Percentiles rank a stretch among this genome's conserved stretches.
phyloP scores from a whole-genome alignment of 2,888 invertebrate genomes.

The Nomada fucata region DNA sequence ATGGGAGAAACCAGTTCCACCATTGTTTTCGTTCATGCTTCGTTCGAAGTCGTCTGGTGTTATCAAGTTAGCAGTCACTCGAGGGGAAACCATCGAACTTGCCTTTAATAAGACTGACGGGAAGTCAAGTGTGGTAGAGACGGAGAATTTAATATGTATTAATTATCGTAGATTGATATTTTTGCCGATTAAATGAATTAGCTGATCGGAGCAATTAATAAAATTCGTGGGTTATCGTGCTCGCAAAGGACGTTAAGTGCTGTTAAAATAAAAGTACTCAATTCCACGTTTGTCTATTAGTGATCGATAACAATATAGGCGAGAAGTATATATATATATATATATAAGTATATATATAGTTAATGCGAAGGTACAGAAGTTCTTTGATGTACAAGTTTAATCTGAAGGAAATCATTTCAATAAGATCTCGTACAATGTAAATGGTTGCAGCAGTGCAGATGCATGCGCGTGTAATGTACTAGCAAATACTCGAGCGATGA shows the following conservation, averaged over 20 bases:
- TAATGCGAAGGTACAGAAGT: not conserved
- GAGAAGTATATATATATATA: no score
- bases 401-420: not conserved
- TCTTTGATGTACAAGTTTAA: not conserved
- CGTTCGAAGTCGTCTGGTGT: not conserved
- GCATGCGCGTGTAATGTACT: not conserved
- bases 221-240: not conserved
- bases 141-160: not conserved
- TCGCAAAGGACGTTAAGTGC: no score
- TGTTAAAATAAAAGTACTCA: not conserved
- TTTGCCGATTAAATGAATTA: not conserved
- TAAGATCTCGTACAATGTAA: not conserved
- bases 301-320: not conserved
- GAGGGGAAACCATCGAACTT: not conserved
- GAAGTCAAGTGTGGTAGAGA: not conserved
- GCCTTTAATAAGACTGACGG: not conserved
- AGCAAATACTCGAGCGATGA: slow-evolving; percentile 10
- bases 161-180: not conserved
- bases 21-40: not conserved
- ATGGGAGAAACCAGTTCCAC: not conserved
- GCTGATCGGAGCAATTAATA: not conserved
- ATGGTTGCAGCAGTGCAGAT: not conserved
- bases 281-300: not conserved
- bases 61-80: not conserved
- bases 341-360: no score